These are phyloP conservation scores for Abramis brama DNA, from an alignment of 2,113 vertebrate genomes.

Conservation along the genomic window DNA sequence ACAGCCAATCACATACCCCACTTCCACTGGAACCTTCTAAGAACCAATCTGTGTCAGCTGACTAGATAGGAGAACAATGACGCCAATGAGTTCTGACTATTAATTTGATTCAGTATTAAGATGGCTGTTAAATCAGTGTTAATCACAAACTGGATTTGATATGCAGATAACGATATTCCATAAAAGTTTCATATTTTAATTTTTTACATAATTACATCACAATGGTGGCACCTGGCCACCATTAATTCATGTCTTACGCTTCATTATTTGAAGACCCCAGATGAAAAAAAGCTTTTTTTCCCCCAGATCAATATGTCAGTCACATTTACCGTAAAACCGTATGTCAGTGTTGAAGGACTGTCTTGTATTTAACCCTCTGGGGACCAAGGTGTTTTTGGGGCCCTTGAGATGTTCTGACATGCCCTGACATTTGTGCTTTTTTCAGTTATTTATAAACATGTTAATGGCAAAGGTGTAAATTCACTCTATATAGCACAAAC, in stretches of 20 bases:
- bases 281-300: constrained; percentile 52
- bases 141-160: not conserved
- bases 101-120: no score
- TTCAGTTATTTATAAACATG: no score
- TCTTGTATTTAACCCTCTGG: constrained; percentile 21
- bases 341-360: constrained; percentile 41
- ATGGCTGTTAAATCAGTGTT: not conserved
- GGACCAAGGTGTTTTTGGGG: no score
- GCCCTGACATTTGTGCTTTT: no score
- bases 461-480: no score
- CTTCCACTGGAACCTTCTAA: not conserved
- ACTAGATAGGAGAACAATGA: not conserved
- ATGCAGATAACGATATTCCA: not conserved
- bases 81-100: no score
- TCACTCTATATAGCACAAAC: no score
- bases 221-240: not conserved
- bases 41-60: not conserved
- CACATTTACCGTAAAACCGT: constrained; percentile 47
- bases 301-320: constrained; percentile 69
- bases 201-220: no score
- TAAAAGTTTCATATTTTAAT: not conserved
- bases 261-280: constrained; percentile 13
- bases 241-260: constrained; percentile 25
- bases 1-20: not conserved
- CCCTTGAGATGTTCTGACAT: no score